Evolutionary conservation across 2,888 invertebrate genomes (phyloP), one percentile per base, ranked within the genome.

Genomic region (Tachystola acroxantha): DNA sequence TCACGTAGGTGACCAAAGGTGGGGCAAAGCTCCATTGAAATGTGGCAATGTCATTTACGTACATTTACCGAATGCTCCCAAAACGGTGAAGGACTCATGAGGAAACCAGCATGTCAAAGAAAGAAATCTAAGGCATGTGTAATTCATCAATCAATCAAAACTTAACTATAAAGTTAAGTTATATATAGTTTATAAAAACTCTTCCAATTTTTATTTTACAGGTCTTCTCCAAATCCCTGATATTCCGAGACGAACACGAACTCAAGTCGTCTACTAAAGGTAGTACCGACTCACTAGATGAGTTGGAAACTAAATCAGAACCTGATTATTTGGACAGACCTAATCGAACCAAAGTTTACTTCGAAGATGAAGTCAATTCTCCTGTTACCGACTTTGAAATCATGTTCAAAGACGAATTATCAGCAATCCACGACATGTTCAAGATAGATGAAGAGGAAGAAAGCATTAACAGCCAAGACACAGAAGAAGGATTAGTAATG

Each of bases 351-450:
- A 85, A 85, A 50, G 88, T 88, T 0, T 84, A 87, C 47, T 88
- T 88, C 43, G 86, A 86, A 59, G 87, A 87, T 22, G 86, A 87
- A 60, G 76, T 85, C 0, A 76, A 87, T 35, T 82, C 84, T 0
- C 85, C 84, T 0, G 79, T 88, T 2, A 85, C 88, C 1, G 88
- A 88, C 57, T 87, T 88, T 34, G 88, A 88, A 63, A 88, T 88
- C 1, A 88, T 88, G 88, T 88, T 88, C 57, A 86, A 87, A 64
- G 88, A 88, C 43, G 88, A 88, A 58, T 64, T 88, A 0, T 42
- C 75, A 1, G 61, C 72, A 1, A 70, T 66, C 25, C 64, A 80
- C 36, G 76, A 79, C 26, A 87, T 88, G 70, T 86, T 84, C 40
- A 86, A 87, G 48, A 88, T 88, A 12, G 88, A 86, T 19, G 81